Base-by-base conservation (phyloP, 2,797 vertebrate species). In the Dermochelys coriacea region DNA sequence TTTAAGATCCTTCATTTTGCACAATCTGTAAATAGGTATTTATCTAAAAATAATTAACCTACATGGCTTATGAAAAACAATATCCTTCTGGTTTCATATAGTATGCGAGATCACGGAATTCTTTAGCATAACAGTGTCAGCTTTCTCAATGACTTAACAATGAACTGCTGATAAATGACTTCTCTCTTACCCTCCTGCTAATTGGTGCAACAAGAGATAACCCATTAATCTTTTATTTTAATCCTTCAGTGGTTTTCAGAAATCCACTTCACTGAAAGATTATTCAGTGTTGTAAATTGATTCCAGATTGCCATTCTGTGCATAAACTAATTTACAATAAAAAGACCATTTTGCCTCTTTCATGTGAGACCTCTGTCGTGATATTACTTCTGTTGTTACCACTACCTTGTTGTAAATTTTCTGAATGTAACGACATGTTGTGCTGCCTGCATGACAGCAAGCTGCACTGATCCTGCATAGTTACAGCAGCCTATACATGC, bases 221-320 rank as follows among this genome's bases (percentile, higher is more conserved):
- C 10, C 68, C 49, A 61, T 84, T 89, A 91, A 94, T 90, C 81
- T 94, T 95, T 89, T 81, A 87, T 77, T 95, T 91, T 92, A 91
- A 94, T 87, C 81, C 55, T 77, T 81, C 82, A 85, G 55, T 59
- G 68, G 29, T 88, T 92, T 68, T 75, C 49, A 25, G 50, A 47
- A 8, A 41, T 85, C 71, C 45, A 41, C 84, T 89, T 90, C 85
- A 61, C 51, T 75, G 29, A 96, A 87, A 80, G 87, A 74, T 79
- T 88, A 83, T 93, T 94, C 45, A 50, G 25, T 86, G 37, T 12
- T 81, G 37, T 84, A 85, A 85, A 27, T 49, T 55, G 78, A 85
- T 82, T 92, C 85, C 85, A 54, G 90, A 79, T 87, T 85, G 50
- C 10, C 93, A 74, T 85, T 92, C 54, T 47, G 64, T 68, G 77